Conservation (phyloP, 1,140 invertebrate species). For the Pseudomyrmex cubaensis region DNA sequence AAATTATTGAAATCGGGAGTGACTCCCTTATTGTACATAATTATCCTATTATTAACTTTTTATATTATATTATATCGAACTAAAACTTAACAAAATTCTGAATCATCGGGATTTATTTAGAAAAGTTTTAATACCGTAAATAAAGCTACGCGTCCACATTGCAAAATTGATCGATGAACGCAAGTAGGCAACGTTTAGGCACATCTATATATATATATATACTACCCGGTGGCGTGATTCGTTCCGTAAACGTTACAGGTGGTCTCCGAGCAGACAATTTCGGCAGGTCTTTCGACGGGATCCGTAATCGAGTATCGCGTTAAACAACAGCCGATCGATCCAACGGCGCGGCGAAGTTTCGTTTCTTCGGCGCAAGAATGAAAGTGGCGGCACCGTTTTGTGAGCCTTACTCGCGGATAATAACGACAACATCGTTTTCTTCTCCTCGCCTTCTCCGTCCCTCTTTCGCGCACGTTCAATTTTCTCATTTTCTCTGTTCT, state of each 20-base stretch:
- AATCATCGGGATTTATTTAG: too few relatives aligned
- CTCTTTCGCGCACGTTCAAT: constrained; percentile 52
- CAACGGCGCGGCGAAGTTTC: constrained; percentile 45
- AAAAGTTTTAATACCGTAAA: background rate
- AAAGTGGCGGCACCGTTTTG: constrained; percentile 59
- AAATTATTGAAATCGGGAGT: too few relatives aligned
- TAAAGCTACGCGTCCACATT: background rate
- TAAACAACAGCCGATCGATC: constrained; percentile 63
- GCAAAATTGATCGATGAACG: constrained; percentile 33
- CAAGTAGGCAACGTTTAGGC: constrained; percentile 15
- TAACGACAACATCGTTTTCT: constrained; percentile 47
- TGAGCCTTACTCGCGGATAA: constrained; percentile 57
- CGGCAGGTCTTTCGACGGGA: constrained; percentile 26
- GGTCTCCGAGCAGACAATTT: constrained; percentile 64
- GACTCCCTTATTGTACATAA: too few relatives aligned
- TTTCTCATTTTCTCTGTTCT: constrained; percentile 60
- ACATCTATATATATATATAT: background rate
- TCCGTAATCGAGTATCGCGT: constrained; percentile 65
- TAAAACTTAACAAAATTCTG: too few relatives aligned
- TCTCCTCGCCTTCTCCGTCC: background rate
- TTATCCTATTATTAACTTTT: too few relatives aligned
- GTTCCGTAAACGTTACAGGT: constrained; percentile 61
- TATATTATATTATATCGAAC: too few relatives aligned
- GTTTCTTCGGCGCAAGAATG: constrained; percentile 65
- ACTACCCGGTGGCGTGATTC: constrained; percentile 49